phyloP scores from a whole-genome alignment of 2,113 vertebrate species.

The Cygnus atratus region DNA sequence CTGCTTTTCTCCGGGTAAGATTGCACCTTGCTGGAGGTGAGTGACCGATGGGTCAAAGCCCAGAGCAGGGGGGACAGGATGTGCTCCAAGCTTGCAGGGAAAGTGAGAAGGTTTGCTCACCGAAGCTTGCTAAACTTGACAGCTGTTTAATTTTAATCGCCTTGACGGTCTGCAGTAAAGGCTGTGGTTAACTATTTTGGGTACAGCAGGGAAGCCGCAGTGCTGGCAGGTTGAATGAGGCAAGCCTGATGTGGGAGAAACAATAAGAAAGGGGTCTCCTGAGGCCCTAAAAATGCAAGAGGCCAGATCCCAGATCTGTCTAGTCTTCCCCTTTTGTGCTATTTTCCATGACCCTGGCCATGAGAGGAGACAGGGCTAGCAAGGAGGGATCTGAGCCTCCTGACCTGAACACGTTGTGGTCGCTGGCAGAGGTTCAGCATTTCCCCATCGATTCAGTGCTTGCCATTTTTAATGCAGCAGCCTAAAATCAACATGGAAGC shows the following conservation, averaged over 20 bases:
- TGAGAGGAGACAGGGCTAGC: not conserved
- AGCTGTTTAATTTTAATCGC: not conserved
- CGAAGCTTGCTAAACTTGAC: not conserved
- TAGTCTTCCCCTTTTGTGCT: not conserved
- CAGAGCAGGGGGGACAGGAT: not conserved
- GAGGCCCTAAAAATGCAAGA: not conserved
- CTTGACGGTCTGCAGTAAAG: not conserved
- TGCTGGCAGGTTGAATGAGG: not conserved
- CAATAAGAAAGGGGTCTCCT: not conserved
- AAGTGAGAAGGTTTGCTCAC: not conserved
- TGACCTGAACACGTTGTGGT: rapidly evolving
- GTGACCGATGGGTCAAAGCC: not conserved
- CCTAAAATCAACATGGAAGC: not conserved
- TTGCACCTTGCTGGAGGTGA: not conserved
- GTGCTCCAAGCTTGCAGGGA: not conserved
- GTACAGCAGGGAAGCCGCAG: rapidly evolving
- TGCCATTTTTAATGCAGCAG: not conserved
- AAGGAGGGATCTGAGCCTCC: not conserved
- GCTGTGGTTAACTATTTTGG: not conserved
- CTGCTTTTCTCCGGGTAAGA: not conserved
- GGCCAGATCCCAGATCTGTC: not conserved
- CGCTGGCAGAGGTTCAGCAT: not conserved
- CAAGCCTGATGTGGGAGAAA: not conserved
- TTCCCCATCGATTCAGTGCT: not conserved
- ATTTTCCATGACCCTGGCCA: not conserved